phyloP scores from a whole-genome alignment of 2,113 vertebrate genomes.

The Labeo catla region DNA sequence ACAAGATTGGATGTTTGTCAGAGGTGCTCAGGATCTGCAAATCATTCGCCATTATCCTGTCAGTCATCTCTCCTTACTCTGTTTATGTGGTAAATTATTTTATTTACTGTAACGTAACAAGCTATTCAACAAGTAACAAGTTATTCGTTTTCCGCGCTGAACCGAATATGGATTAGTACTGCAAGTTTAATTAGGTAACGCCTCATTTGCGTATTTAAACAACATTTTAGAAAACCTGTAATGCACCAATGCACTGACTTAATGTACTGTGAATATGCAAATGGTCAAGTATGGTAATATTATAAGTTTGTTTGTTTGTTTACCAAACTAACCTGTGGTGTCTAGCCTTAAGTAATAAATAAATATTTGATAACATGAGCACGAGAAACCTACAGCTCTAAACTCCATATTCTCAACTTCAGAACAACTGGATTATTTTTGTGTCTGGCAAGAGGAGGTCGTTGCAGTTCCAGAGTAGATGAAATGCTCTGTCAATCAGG shows the following conservation, averaged over 20 bases:
- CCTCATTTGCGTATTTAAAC: background rate
- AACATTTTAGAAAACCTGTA: background rate
- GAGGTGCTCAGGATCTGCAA: too few species aligned
- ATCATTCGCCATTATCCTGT: too few species aligned
- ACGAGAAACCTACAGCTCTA: background rate
- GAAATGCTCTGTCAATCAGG: slow-evolving; percentile 52
- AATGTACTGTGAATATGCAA: background rate
- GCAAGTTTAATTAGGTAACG: background rate
- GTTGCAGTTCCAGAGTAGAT: slow-evolving; percentile 23
- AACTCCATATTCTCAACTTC: slow-evolving; percentile 16
- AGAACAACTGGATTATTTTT: slow-evolving; percentile 45
- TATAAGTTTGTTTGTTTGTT: background rate
- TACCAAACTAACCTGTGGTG: background rate
- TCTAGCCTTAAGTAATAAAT: background rate
- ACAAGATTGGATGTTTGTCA: too few species aligned
- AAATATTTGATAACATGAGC: background rate
- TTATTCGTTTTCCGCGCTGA: too few species aligned
- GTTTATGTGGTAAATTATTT: too few species aligned
- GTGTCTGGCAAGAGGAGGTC: slow-evolving; percentile 24
- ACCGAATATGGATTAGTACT: too few species aligned
- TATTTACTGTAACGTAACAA: too few species aligned
- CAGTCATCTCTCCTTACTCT: too few species aligned
- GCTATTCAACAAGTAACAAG: too few species aligned
- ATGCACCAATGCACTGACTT: background rate
- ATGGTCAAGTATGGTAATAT: background rate